A percentile compares a stretch with the other conserved stretches of the same genome.
These are phyloP conservation scores for Cichlasoma orientale DNA, from an alignment of 2,797 vertebrate genomes.

Conservation along the genomic window DNA sequence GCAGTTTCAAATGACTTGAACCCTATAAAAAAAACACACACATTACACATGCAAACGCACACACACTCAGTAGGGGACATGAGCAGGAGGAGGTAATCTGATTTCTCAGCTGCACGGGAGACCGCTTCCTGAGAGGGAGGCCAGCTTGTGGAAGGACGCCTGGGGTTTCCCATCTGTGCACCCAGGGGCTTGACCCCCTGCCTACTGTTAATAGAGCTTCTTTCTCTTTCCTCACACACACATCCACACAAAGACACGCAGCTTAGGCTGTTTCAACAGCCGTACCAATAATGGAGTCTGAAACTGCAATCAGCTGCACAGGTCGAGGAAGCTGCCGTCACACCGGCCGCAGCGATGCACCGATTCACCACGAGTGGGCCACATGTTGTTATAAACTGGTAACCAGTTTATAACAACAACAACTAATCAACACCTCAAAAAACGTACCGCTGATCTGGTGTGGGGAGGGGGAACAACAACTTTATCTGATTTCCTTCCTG, in stretches of 20 bases:
- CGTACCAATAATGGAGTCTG: conserved; percentile 54
- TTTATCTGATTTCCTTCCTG: not conserved
- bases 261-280: not conserved
- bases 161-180: conserved; percentile 69
- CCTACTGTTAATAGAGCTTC: conserved; percentile 32
- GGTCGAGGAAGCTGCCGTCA: conserved; percentile 57
- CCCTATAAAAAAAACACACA: conserved; percentile 10
- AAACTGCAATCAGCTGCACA: conserved; percentile 52
- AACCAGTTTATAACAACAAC: conserved; percentile 6
- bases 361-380: conserved; percentile 42
- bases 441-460: not conserved
- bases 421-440: not conserved
- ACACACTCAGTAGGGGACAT: conserved; percentile 40
- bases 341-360: conserved; percentile 37
- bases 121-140: conserved; percentile 76
- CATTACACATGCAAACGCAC: conserved; percentile 4
- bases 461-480: not conserved
- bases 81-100: conserved; percentile 76
- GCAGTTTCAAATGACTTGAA: conserved; percentile 68
- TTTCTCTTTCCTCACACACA: not conserved
- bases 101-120: conserved; percentile 77
- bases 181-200: conserved; percentile 47
- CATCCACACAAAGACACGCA: not conserved
- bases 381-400: too few relatives aligned
- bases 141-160: conserved; percentile 60